Conservation (phyloP, 2,113 vertebrate genomes). For the Vidua macroura region DNA sequence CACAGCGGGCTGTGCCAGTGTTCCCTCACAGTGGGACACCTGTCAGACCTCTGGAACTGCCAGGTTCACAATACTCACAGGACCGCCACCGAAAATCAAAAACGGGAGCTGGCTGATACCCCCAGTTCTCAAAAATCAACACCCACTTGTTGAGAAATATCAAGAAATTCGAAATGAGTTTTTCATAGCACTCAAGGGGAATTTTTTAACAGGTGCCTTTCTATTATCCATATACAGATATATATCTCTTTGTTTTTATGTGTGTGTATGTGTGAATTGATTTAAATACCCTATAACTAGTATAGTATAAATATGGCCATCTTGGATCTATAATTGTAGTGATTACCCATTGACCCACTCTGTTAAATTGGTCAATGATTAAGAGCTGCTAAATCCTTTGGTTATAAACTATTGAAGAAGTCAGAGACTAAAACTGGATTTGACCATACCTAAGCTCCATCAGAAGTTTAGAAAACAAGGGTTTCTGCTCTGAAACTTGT, state of each 20-base stretch:
- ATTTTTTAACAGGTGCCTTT: not conserved
- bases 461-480: not conserved
- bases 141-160: not conserved
- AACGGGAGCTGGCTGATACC: not conserved
- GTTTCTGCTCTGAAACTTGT: not conserved
- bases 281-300: not conserved
- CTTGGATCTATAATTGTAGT: not conserved
- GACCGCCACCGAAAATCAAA: fast-evolving
- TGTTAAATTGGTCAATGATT: not conserved
- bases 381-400: not conserved
- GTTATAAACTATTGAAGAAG: not conserved
- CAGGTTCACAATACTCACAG: not conserved
- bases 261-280: fast-evolving
- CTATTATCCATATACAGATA: not conserved
- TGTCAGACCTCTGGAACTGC: not conserved
- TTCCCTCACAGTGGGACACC: not conserved
- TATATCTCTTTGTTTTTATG: too few species aligned
- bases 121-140: not conserved
- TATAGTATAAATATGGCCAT: not conserved
- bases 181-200: not conserved
- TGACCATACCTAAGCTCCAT: not conserved
- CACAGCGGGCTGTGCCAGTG: fast-evolving
- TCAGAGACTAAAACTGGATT: not conserved
- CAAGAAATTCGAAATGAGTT: not conserved
- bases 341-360: not conserved